phyloP scores from a whole-genome alignment of 2,113 vertebrate genomes.

The Loxodonta africana region DNA sequence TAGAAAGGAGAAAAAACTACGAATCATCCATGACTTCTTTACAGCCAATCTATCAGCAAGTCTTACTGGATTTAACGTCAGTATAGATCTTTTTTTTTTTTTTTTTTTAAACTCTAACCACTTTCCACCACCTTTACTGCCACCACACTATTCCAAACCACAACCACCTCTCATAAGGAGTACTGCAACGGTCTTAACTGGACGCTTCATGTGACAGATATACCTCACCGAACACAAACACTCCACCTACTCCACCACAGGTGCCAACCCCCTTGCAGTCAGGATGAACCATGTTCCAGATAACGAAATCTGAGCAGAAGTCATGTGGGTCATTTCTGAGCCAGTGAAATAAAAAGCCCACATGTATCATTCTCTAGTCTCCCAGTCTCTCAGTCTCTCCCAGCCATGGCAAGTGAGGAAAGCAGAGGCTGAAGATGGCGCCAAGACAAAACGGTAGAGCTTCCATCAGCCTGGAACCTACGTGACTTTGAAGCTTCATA shows the following conservation, averaged over 20 bases:
- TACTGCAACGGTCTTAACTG: accelerated
- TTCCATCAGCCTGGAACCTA: background rate
- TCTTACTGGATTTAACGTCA: background rate
- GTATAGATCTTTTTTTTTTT: background rate
- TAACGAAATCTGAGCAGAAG: background rate
- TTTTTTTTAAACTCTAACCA: no score
- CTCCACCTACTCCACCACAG: no score
- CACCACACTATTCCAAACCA: background rate
- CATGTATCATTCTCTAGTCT: background rate
- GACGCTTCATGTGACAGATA: background rate
- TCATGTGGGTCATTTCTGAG: background rate
- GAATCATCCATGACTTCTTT: background rate
- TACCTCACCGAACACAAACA: no score
- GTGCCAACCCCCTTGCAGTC: background rate
- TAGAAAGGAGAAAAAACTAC: background rate
- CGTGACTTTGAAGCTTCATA: background rate
- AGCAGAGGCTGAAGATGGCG: background rate
- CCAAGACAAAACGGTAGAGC: background rate
- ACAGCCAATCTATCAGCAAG: no score
- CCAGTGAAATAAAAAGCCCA: background rate
- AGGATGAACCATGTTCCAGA: background rate
- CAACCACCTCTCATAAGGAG: accelerated
- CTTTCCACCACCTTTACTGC: no score
- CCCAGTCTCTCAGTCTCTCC: background rate
- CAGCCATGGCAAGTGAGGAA: background rate